phyloP scores from a whole-genome alignment of 2,797 vertebrate species.

The Macroramphosus scolopax region DNA sequence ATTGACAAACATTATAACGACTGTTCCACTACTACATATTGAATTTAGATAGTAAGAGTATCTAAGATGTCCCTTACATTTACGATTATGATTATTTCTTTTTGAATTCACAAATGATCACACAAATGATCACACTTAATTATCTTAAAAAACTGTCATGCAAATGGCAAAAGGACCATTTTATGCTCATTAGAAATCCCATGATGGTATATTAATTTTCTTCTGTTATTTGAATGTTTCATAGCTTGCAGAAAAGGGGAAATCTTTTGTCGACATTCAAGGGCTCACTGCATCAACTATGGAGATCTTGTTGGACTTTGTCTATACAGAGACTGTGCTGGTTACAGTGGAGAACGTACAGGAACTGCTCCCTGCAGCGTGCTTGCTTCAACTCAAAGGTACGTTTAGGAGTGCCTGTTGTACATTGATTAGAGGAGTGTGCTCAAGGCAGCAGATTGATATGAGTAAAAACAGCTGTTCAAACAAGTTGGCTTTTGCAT shows the following conservation, averaged over 20 bases:
- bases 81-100: too few species aligned
- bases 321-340: constrained; percentile 96
- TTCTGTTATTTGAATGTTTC: constrained; percentile 23
- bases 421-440: constrained; percentile 7
- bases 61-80: too few species aligned
- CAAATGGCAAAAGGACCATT: not conserved
- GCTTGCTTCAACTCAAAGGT: constrained; percentile 98
- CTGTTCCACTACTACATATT: not conserved
- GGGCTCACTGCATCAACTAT: constrained; percentile 94
- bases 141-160: not conserved
- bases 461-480: too few species aligned
- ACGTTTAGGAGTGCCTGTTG: constrained; percentile 15
- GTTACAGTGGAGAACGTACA: constrained; percentile 98
- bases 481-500: too few species aligned
- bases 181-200: constrained; percentile 1
- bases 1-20: not conserved
- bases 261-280: constrained; percentile 97
- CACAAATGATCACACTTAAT: not conserved
- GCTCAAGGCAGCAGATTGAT: too few species aligned
- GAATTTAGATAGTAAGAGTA: too few species aligned
- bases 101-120: constrained; percentile 13
- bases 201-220: constrained; percentile 3
- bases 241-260: constrained; percentile 95
- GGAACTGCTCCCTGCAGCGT: constrained; percentile 93
- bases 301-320: constrained; percentile 98